phyloP scores from a whole-genome alignment of 1,140 invertebrate genomes.

The Platyscapa corneri region DNA sequence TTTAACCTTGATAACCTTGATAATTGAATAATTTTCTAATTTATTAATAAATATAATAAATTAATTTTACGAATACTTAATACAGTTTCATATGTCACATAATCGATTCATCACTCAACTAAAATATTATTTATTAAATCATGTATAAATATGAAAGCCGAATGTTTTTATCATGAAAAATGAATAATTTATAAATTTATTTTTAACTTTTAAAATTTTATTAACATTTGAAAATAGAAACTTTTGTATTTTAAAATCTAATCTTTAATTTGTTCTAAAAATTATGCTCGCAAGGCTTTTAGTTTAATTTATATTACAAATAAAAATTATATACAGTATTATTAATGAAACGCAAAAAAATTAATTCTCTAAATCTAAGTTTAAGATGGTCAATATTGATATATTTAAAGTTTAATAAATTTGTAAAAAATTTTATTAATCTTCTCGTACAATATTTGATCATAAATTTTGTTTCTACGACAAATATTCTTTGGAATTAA shows the following conservation, averaged over 20 bases:
- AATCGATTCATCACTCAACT: conserved; percentile 25
- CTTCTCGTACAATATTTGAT: no score
- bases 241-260: background rate
- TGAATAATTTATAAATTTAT: conserved; percentile 41
- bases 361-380: no score
- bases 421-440: no score
- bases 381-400: no score
- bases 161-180: background rate
- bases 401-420: no score
- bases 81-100: conserved; percentile 3
- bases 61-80: conserved; percentile 35
- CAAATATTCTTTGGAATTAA: no score
- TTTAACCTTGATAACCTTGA: conserved; percentile 6
- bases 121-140: conserved; percentile 33
- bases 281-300: no score
- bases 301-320: no score
- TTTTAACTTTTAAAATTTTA: conserved; percentile 29
- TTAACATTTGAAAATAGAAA: conserved; percentile 28
- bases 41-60: background rate
- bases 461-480: no score
- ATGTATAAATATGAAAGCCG: conserved; percentile 9
- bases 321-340: no score
- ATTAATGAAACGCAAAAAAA: no score
- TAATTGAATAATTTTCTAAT: background rate
- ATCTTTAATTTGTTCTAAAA: background rate